These are phyloP conservation scores for Cistogaster globosa DNA, from an alignment of 2,888 invertebrate genomes.

Conservation along the genomic window DNA sequence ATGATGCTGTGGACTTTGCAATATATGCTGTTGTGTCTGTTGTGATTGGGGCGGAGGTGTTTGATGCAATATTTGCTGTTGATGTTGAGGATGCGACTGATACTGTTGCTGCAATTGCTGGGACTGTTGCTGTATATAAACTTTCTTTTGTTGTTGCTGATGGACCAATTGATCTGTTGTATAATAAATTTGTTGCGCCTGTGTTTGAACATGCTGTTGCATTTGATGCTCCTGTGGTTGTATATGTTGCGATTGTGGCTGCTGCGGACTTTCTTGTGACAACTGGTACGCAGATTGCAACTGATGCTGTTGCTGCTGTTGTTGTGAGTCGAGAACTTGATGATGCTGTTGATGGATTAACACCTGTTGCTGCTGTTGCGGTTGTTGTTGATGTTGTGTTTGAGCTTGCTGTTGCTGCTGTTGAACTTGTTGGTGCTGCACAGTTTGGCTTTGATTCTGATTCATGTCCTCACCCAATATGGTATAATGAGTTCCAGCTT, in stretches of 20 bases:
- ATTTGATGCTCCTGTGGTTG: slow-evolving; percentile 78
- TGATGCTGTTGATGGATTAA: slow-evolving; percentile 76
- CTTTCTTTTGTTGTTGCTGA: slow-evolving; percentile 75
- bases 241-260: slow-evolving; percentile 76
- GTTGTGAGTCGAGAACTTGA: slow-evolving; percentile 72
- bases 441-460: slow-evolving; percentile 77
- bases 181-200: slow-evolving; percentile 79
- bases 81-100: slow-evolving; percentile 70
- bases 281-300: slow-evolving; percentile 72
- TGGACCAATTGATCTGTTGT: slow-evolving; percentile 79
- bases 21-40: slow-evolving; percentile 74
- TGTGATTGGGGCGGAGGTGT: slow-evolving; percentile 73
- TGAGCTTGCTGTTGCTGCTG: slow-evolving; percentile 74
- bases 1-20: slow-evolving; percentile 78
- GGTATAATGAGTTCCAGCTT: slow-evolving; percentile 71
- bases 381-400: slow-evolving; percentile 76
- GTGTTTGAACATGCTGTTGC: slow-evolving; percentile 77
- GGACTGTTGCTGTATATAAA: slow-evolving; percentile 74
- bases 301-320: slow-evolving; percentile 75
- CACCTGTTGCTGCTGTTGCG: slow-evolving; percentile 73
- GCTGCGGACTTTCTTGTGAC: slow-evolving; percentile 73
- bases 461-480: slow-evolving; percentile 74
- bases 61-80: slow-evolving; percentile 70
- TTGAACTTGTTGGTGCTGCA: slow-evolving; percentile 76
- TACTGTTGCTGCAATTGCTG: slow-evolving; percentile 73